phyloP scores from a whole-genome alignment of 2,888 invertebrate species.

The Vanessa cardui region DNA sequence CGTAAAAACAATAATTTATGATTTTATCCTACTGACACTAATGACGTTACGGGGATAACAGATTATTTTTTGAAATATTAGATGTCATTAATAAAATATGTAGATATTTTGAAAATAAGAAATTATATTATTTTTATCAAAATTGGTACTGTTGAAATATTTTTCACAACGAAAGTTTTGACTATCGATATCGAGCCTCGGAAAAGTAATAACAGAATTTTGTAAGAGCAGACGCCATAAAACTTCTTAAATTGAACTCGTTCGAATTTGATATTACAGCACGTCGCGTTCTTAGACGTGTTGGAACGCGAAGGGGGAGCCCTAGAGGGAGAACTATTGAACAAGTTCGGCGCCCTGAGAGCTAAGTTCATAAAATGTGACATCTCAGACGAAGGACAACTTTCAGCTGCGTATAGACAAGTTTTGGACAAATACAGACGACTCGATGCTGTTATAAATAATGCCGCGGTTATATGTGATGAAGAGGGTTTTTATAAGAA shows the following conservation, averaged over 20 bases:
- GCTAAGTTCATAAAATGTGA: constrained; percentile 77
- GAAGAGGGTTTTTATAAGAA: constrained; percentile 53
- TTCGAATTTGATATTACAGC: constrained; percentile 55
- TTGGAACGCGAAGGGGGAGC: constrained; percentile 62
- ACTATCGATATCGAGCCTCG: constrained; percentile 12
- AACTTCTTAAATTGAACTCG: constrained; percentile 30
- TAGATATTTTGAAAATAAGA: too few species aligned
- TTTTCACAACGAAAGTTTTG: neutral
- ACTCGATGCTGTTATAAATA: constrained; percentile 70
- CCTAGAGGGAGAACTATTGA: constrained; percentile 61
- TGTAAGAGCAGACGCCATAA: constrained; percentile 28
- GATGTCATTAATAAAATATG: too few species aligned
- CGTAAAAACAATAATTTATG: too few species aligned
- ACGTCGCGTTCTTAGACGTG: constrained; percentile 70
- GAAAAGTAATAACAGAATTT: constrained; percentile 24
- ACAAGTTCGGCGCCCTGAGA: constrained; percentile 68
- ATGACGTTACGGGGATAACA: too few species aligned
- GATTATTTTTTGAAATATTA: too few species aligned
- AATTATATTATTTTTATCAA: neutral
- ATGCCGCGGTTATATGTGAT: constrained; percentile 60
- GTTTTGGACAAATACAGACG: constrained; percentile 68
- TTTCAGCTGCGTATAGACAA: constrained; percentile 60
- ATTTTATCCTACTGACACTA: too few species aligned
- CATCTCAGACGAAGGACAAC: constrained; percentile 62
- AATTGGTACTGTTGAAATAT: neutral